Percentiles rank a stretch among this genome's conserved stretches.
phyloP scores from a whole-genome alignment of 1,140 invertebrate genomes.

The Drosophila ambigua region DNA sequence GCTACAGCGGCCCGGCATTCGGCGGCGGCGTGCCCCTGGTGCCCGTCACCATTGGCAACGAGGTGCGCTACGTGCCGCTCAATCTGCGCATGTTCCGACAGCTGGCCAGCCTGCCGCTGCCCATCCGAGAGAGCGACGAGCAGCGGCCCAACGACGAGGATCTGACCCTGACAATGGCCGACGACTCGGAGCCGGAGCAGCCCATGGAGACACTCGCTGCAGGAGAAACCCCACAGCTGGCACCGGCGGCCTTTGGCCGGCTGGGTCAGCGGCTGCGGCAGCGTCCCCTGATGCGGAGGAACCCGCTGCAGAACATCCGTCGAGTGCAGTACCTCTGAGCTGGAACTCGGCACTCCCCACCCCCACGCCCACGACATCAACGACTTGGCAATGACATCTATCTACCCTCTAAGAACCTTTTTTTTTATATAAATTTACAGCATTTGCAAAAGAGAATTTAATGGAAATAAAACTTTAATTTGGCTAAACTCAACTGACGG shows the following conservation, averaged over 20 bases:
- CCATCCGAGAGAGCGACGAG: conserved; percentile 43
- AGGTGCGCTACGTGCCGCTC: conserved; percentile 58
- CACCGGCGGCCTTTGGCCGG: not conserved
- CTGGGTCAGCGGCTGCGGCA: conserved; percentile 27
- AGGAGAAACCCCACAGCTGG: too few species aligned
- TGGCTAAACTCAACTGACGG: too few species aligned
- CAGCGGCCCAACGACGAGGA: not conserved
- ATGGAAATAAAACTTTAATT: too few species aligned
- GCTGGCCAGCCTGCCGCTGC: conserved; percentile 3
- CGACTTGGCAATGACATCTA: too few species aligned
- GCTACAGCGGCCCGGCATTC: not conserved
- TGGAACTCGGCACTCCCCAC: not conserved
- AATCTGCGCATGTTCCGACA: conserved; percentile 64
- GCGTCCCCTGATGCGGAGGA: conserved; percentile 4
- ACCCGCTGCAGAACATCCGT: conserved; percentile 38
- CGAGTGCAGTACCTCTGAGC: conserved; percentile 38
- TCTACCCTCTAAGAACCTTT: too few species aligned
- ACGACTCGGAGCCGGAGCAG: conserved; percentile 23
- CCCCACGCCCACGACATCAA: too few species aligned
- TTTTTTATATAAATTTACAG: too few species aligned
- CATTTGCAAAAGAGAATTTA: too few species aligned
- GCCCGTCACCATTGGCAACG: conserved; percentile 60
- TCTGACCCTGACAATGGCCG: not conserved
- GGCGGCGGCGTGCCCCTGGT: conserved; percentile 42
- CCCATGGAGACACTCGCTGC: too few species aligned